Conservation (phyloP, 1,140 invertebrate genomes). For the Doryteuthis pealeii region DNA sequence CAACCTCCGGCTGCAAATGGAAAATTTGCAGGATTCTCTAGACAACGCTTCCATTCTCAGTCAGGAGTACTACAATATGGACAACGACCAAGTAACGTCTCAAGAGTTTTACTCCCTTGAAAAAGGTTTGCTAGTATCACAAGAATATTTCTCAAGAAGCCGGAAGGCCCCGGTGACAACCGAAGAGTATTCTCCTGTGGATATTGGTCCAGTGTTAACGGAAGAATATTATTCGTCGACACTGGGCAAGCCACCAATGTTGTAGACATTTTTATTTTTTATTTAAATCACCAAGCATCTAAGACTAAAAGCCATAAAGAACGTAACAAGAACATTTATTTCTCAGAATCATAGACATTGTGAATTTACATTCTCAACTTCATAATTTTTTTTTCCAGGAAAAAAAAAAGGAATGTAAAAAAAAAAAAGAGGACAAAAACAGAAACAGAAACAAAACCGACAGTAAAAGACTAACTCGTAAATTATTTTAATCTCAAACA, state of each 20-base stretch:
- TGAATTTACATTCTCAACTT: no score
- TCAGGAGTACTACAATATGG: background rate
- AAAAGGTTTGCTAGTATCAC: background rate
- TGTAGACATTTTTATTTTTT: background rate
- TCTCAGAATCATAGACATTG: no score
- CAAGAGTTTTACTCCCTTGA: background rate
- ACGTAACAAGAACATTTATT: no score
- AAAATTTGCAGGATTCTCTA: constrained; percentile 37
- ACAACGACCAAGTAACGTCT: background rate
- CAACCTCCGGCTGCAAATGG: constrained; percentile 44
- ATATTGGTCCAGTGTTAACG: background rate
- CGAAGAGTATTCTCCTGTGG: constrained; percentile 5
- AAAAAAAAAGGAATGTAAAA: no score
- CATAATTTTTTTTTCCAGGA: no score
- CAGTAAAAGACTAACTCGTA: no score
- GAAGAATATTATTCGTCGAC: constrained; percentile 2
- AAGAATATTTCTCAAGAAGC: background rate
- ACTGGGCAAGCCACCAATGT: background rate
- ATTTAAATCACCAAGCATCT: no score
- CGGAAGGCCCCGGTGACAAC: background rate
- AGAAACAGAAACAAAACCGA: no score
- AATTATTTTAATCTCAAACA: no score
- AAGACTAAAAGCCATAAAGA: no score
- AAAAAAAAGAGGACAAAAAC: no score
- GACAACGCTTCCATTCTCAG: constrained; percentile 15